A percentile compares a stretch with the other conserved stretches of the same genome.
Conservation (phyloP, 2,113 vertebrate species). For the Cacatua alba region DNA sequence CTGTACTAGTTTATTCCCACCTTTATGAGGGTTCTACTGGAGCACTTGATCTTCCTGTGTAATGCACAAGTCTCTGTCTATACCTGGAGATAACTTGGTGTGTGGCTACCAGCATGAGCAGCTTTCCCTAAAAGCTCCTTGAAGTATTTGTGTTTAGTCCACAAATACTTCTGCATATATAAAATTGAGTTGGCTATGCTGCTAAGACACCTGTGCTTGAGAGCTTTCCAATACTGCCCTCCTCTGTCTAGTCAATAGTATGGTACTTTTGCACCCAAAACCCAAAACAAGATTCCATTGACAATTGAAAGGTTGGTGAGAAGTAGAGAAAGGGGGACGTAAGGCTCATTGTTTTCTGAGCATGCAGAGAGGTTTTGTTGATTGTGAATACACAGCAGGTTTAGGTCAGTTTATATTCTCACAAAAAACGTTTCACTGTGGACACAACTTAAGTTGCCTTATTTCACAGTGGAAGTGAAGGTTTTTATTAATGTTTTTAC, state of each 20-base stretch:
- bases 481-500: neutral
- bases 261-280: neutral
- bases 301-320: neutral
- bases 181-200: neutral
- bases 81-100: neutral
- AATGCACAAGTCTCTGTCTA: neutral
- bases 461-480: neutral
- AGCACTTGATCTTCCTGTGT: neutral
- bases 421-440: neutral
- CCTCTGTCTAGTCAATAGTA: neutral
- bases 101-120: neutral
- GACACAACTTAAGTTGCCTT: neutral
- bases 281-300: neutral
- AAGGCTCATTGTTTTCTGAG: neutral
- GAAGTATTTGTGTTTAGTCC: neutral
- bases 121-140: neutral
- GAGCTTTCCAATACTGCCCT: neutral
- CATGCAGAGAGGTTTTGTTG: neutral
- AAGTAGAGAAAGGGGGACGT: neutral
- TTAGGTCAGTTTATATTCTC: neutral
- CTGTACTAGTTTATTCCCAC: neutral
- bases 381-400: neutral
- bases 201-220: neutral
- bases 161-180: neutral
- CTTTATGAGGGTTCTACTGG: neutral